phyloP scores from a whole-genome alignment of 2,797 vertebrate genomes.

The Morelia viridis region DNA sequence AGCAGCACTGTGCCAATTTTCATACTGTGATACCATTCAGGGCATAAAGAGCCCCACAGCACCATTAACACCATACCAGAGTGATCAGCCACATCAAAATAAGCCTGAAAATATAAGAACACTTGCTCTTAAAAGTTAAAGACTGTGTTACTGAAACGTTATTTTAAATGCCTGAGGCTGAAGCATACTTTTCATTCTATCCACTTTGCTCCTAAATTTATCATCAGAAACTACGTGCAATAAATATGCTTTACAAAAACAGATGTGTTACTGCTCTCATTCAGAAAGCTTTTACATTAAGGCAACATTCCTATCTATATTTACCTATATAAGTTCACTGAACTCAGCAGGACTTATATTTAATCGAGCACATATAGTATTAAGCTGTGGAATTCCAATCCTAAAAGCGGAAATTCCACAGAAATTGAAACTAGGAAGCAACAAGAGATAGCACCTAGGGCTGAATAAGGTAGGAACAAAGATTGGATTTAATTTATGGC shows the following conservation, averaged over 20 bases:
- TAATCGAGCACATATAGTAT: not conserved
- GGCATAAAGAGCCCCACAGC: slow-evolving; percentile 90
- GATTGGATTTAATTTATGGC: not conserved
- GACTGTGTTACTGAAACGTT: not conserved
- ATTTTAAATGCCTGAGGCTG: not conserved
- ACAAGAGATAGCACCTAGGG: not conserved
- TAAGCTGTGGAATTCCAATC: not conserved
- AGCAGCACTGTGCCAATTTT: slow-evolving; percentile 84
- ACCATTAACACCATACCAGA: slow-evolving; percentile 88
- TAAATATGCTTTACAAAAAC: not conserved
- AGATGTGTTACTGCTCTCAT: not conserved
- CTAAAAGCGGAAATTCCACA: not conserved
- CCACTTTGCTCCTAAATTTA: not conserved
- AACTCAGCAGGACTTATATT: not conserved
- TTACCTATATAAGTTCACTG: not conserved
- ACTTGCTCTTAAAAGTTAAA: not conserved
- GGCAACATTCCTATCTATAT: not conserved
- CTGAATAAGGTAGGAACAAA: not conserved
- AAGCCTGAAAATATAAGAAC: slow-evolving; percentile 76
- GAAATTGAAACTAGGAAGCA: not conserved
- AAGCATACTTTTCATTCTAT: not conserved
- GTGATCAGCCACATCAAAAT: slow-evolving; percentile 91
- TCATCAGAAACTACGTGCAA: not conserved
- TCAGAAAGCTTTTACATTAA: not conserved
- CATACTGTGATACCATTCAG: slow-evolving; percentile 86